Evolutionary conservation across 2,113 vertebrate genomes (phyloP).

Genomic region (Solenodon paradoxus): DNA sequence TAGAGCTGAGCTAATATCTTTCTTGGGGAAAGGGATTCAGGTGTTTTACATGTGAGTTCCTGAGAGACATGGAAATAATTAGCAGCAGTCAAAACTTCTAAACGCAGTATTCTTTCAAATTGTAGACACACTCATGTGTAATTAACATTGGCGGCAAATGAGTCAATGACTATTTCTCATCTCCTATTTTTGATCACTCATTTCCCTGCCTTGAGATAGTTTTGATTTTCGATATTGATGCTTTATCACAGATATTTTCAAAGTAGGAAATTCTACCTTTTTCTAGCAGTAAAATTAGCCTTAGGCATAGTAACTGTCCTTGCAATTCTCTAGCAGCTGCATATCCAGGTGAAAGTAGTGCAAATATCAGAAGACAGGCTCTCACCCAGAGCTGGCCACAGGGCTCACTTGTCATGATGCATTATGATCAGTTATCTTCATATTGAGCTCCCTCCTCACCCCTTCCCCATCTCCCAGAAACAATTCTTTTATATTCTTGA

Average conservation of each 20-base stretch:
- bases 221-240: constrained; percentile 52
- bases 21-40: neutral
- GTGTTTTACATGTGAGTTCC: constrained; percentile 39
- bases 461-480: neutral
- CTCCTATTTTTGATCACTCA: constrained; percentile 44
- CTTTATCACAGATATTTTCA: constrained; percentile 52
- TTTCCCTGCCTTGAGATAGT: constrained; percentile 10
- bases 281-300: constrained; percentile 19
- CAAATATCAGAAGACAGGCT: neutral
- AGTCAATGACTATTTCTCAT: constrained; percentile 28
- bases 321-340: neutral
- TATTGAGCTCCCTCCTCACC: neutral
- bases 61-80: constrained; percentile 28
- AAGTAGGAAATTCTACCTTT: constrained; percentile 41
- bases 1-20: neutral
- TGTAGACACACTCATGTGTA: neutral
- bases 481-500: neutral
- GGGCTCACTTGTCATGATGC: neutral
- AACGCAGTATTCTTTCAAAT: constrained; percentile 30
- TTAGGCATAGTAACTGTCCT: neutral
- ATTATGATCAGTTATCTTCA: neutral
- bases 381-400: neutral
- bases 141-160: constrained; percentile 45
- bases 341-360: neutral
- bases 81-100: constrained; percentile 1